phyloP scores from a whole-genome alignment of 1,140 invertebrate species.

The Diabrotica virgifera region DNA sequence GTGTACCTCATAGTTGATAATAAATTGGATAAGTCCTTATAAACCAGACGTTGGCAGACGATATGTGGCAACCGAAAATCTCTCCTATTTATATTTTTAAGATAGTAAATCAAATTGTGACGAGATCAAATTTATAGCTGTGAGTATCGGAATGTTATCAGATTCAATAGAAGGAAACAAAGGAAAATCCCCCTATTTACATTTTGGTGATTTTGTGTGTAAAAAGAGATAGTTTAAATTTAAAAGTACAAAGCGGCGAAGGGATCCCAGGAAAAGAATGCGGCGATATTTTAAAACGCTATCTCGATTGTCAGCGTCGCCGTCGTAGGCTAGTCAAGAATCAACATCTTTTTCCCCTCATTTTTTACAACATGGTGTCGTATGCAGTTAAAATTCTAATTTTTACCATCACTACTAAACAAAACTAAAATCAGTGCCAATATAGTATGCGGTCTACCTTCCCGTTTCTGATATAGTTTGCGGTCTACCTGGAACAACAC shows the following conservation, averaged over 20 bases:
- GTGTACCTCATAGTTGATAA: too few relatives aligned
- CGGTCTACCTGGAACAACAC: too few relatives aligned
- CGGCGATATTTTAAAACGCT: constrained; percentile 36
- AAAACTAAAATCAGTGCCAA: too few relatives aligned
- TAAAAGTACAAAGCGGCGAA: constrained; percentile 33
- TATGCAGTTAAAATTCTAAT: too few relatives aligned
- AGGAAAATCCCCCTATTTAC: constrained; percentile 33
- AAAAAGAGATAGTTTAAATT: constrained; percentile 39
- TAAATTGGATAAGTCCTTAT: too few relatives aligned
- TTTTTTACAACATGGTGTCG: too few relatives aligned
- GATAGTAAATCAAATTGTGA: constrained; percentile 20
- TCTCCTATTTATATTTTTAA: constrained; percentile 11
- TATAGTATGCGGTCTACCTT: too few relatives aligned
- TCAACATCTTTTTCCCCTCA: too few relatives aligned
- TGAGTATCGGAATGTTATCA: constrained; percentile 32
- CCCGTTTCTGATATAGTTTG: too few relatives aligned
- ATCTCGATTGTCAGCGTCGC: constrained; percentile 34
- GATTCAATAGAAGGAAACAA: constrained; percentile 37
- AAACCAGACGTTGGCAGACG: neutral
- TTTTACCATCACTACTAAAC: too few relatives aligned
- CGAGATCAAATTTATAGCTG: constrained; percentile 28
- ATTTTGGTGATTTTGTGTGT: constrained; percentile 37
- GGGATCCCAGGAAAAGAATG: constrained; percentile 33
- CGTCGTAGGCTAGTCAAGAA: constrained; percentile 14
- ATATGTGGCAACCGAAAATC: constrained; percentile 22